Evolutionary conservation across 1,140 invertebrate genomes (phyloP).

Genomic region (Magallana angulata): DNA sequence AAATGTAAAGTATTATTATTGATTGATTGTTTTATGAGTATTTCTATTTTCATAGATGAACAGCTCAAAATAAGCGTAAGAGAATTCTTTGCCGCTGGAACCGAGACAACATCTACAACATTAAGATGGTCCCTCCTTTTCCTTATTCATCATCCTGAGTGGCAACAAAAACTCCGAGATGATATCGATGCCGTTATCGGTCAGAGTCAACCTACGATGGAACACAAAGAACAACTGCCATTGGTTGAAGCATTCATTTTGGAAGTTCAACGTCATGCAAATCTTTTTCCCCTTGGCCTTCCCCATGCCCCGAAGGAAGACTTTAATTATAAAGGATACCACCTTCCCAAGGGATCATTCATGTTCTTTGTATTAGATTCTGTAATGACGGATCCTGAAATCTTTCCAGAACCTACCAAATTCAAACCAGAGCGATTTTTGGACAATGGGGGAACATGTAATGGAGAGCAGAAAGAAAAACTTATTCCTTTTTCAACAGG

Average conservation of each 20-base stretch:
- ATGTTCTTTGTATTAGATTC: constrained; percentile 71
- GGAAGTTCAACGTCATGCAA: constrained; percentile 76
- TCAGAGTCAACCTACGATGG: constrained; percentile 86
- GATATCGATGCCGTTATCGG: constrained; percentile 93
- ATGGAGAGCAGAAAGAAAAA: constrained; percentile 45
- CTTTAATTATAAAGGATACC: constrained; percentile 83
- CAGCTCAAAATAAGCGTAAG: constrained; percentile 83
- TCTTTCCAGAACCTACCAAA: constrained; percentile 85
- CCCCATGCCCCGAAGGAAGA: constrained; percentile 55
- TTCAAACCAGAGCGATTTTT: constrained; percentile 85
- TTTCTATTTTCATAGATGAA: not conserved
- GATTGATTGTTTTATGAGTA: no score
- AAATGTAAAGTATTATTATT: no score
- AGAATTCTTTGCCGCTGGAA: constrained; percentile 93
- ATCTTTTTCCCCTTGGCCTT: constrained; percentile 54
- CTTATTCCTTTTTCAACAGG: constrained; percentile 52
- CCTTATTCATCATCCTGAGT: constrained; percentile 86
- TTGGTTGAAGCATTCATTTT: constrained; percentile 70
- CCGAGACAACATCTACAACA: constrained; percentile 92
- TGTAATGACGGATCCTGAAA: constrained; percentile 70
- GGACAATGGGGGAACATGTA: constrained; percentile 58
- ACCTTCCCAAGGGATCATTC: constrained; percentile 70
- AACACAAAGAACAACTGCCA: constrained; percentile 82
- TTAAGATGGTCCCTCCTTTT: constrained; percentile 91
- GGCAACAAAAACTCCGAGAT: constrained; percentile 89